Evolutionary conservation across 1,140 invertebrate species (phyloP).

Genomic region (Ips nitidus): DNA sequence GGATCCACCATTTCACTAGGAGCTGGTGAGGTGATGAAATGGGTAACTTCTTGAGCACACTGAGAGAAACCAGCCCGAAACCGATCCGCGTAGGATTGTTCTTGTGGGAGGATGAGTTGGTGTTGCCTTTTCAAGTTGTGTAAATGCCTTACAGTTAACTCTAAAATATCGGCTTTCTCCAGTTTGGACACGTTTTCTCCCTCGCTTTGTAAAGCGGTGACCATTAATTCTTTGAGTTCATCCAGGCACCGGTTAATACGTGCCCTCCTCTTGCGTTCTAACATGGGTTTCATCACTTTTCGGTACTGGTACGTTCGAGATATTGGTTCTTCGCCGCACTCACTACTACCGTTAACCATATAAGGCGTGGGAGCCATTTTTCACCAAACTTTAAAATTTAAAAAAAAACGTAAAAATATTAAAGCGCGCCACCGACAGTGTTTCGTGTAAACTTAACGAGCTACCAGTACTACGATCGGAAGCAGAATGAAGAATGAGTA

Average conservation of each 20-base stretch:
- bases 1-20: conserved; percentile 50
- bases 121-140: conserved; percentile 79
- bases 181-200: conserved; percentile 89
- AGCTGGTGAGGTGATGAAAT: conserved; percentile 62
- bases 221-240: conserved; percentile 90
- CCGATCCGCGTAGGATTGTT: conserved; percentile 73
- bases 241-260: conserved; percentile 93
- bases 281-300: conserved; percentile 94
- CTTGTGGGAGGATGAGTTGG: conserved; percentile 63
- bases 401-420: background rate
- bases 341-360: conserved; percentile 41
- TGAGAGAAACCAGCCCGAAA: conserved; percentile 89
- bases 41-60: conserved; percentile 88
- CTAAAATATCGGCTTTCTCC: conserved; percentile 96
- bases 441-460: background rate
- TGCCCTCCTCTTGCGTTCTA: conserved; percentile 90
- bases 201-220: conserved; percentile 80
- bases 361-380: conserved; percentile 47
- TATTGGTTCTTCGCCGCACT: conserved; percentile 62
- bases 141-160: conserved; percentile 90
- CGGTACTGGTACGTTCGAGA: conserved; percentile 88
- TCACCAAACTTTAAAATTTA: conserved; percentile 7
- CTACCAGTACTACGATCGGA: conserved; percentile 6
- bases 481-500: conserved; percentile 38
- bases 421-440: conserved; percentile 1